These are phyloP conservation scores for Oceanodroma leucorhoa DNA, from an alignment of 2,797 vertebrate species.

Conservation along the genomic window DNA sequence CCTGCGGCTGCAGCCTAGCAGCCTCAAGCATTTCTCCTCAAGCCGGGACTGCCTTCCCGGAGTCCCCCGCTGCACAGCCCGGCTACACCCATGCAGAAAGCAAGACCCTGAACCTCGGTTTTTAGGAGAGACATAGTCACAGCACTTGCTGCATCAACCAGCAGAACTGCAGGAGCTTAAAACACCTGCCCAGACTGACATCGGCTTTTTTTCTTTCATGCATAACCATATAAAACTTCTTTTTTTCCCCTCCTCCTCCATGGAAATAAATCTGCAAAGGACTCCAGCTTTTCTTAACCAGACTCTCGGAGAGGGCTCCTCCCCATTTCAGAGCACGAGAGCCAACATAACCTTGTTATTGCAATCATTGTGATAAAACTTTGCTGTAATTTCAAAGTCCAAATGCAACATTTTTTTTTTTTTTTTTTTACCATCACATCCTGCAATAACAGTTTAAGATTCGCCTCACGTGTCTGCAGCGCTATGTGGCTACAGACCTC, in stretches of 20 bases:
- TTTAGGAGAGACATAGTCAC: neutral
- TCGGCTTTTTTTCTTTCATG: neutral
- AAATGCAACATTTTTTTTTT: neutral
- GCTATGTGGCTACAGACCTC: neutral
- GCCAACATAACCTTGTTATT: slow-evolving; percentile 22
- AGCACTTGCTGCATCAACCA: neutral
- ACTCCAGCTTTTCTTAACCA: neutral
- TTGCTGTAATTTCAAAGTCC: slow-evolving; percentile 52
- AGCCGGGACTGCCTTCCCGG: no score
- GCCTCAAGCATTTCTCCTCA: neutral
- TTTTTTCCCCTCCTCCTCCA: accelerated
- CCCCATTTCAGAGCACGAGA: neutral
- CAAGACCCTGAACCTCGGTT: accelerated
- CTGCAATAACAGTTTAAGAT: slow-evolving; percentile 17
- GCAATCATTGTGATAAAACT: slow-evolving; percentile 22
- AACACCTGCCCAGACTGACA: neutral
- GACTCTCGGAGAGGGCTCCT: neutral
- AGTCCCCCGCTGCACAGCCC: neutral
- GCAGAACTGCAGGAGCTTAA: neutral
- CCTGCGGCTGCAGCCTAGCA: neutral
- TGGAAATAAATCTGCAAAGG: neutral
- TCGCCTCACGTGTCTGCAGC: neutral
- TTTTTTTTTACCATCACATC: neutral
- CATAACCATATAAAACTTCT: neutral
- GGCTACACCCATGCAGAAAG: neutral